phyloP scores from a whole-genome alignment of 2,888 invertebrate species.

The Seira sanloemensis region DNA sequence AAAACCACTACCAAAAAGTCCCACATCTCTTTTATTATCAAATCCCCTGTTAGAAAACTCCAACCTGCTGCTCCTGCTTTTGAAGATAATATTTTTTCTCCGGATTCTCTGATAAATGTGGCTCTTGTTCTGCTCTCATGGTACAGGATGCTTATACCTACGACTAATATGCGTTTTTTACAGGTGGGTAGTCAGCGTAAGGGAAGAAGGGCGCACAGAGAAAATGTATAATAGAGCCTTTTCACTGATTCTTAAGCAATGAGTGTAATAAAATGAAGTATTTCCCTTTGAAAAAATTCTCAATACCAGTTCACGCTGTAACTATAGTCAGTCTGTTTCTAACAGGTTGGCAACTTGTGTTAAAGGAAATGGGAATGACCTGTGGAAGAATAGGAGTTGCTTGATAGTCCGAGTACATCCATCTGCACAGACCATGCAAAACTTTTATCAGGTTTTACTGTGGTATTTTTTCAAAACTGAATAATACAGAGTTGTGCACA shows the following conservation, averaged over 20 bases:
- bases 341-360: conserved; percentile 27
- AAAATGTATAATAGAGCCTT: background rate
- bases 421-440: background rate
- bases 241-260: background rate
- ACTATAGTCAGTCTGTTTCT: background rate
- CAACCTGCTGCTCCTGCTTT: conserved; percentile 59
- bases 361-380: conserved; percentile 63
- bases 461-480: background rate
- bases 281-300: background rate
- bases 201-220: background rate
- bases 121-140: background rate
- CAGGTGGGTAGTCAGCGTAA: background rate
- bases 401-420: background rate
- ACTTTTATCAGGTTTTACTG: background rate
- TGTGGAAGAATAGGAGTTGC: conserved; percentile 32
- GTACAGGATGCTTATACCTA: too few relatives aligned
- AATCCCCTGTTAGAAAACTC: conserved; percentile 53
- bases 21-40: conserved; percentile 51
- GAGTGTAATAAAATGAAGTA: background rate
- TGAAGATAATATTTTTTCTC: too few relatives aligned
- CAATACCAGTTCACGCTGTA: too few relatives aligned
- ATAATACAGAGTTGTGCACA: background rate
- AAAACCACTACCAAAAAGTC: conserved; percentile 28
- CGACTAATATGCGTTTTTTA: background rate
- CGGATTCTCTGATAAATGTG: background rate